Evolutionary conservation across 2,113 vertebrate species (phyloP).

Genomic region (Tetrao urogallus): DNA sequence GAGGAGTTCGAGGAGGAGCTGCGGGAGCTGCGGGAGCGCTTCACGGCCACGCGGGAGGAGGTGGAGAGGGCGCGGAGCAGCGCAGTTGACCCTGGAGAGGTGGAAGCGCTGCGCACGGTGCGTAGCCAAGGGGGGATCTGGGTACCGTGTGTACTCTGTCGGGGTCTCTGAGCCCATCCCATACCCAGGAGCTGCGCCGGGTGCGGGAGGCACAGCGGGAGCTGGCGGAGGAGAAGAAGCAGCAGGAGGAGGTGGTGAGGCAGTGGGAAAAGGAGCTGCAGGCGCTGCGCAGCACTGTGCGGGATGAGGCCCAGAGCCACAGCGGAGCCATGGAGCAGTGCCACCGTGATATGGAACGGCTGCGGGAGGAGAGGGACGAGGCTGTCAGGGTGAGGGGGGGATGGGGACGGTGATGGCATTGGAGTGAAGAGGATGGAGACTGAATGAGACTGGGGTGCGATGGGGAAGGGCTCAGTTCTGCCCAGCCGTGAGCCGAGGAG

Average conservation of each 20-base stretch:
- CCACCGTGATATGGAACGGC: constrained; percentile 81
- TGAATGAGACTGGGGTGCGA: too few relatives aligned
- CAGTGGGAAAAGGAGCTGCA: constrained; percentile 86
- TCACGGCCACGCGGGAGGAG: constrained; percentile 80
- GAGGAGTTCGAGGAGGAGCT: constrained; percentile 94
- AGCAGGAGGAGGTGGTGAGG: constrained; percentile 72
- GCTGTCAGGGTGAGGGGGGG: constrained; percentile 69
- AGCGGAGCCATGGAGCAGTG: constrained; percentile 79
- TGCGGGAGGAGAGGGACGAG: constrained; percentile 77
- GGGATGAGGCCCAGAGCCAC: constrained; percentile 79
- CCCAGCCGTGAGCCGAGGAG: background rate
- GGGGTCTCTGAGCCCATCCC: background rate
- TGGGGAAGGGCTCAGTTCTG: background rate
- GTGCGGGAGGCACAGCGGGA: constrained; percentile 76
- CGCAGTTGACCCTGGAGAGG: constrained; percentile 65
- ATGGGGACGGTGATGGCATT: background rate
- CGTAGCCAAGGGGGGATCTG: too few relatives aligned
- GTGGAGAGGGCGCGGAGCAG: constrained; percentile 59
- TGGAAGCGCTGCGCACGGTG: constrained; percentile 78
- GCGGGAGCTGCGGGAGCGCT: constrained; percentile 82
- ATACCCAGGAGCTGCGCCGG: constrained; percentile 80
- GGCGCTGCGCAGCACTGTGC: constrained; percentile 66
- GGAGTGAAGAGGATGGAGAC: too few relatives aligned
- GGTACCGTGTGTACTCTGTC: background rate
- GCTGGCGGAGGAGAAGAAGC: constrained; percentile 73